Base-by-base conservation (phyloP, 1,140 invertebrate genomes). In the Probaryconus sp. region DNA sequence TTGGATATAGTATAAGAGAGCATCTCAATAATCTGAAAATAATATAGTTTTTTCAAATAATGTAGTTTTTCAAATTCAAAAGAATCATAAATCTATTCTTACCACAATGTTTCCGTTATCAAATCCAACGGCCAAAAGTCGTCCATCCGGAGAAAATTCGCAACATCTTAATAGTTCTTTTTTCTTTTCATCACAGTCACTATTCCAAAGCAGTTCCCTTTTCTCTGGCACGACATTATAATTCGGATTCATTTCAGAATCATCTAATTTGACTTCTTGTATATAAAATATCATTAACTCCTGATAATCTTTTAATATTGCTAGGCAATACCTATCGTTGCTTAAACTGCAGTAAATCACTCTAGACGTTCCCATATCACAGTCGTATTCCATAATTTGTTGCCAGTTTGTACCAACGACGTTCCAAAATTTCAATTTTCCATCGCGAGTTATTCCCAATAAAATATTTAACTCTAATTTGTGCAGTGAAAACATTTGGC, bases 31-130 rank as follows among this genome's bases (percentile, higher is more conserved):
- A 88, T 79, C 86, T 88, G 55, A 1, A 73, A 81, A 56, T n/a
- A n/a, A n/a, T n/a, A 30, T 18, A 18, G 21, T 43, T 43, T 21
- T 5, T 26, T 10, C 10, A 58, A 47, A 50, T 5, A 11, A n/a
- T n/a, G n/a, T n/a, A n/a, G n/a, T n/a, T n/a, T n/a, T n/a, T n/a
- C n/a, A n/a, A n/a, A n/a, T n/a, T n/a, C n/a, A n/a, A n/a, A n/a
- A n/a, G n/a, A n/a, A n/a, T n/a, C n/a, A n/a, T n/a, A n/a, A n/a
- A n/a, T n/a, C n/a, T 21, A 11, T 51, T 13, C 6, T 85, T 77
- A 88, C 86, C 38, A 40, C 69, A 76, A 88, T 83, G n/a, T 76
- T 33, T 56, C 87, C 87, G 21, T 64, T 81, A 3, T 83, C 74
- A 35, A 82, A 73, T 45, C 85, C 87, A 18, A 87, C 31, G 3